Conservation (phyloP, 1,140 invertebrate genomes). For the Drosophila leontia region DNA sequence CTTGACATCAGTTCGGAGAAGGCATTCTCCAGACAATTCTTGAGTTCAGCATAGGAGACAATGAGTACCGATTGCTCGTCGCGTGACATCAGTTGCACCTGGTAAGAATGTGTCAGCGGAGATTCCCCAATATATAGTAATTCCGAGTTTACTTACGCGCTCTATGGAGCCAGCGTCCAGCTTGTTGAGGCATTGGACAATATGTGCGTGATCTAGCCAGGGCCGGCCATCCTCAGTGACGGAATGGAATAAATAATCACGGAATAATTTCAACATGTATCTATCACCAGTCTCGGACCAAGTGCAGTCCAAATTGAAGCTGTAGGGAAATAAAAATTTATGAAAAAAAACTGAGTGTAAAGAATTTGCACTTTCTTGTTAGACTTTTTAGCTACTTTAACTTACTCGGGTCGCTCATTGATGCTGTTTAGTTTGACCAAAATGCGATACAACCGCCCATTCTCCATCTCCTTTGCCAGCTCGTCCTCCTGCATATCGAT, state of each 20-base stretch:
- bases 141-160: conserved; percentile 87
- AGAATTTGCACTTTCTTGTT: no score
- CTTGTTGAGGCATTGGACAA: conserved; percentile 97
- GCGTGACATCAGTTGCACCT: conserved; percentile 96
- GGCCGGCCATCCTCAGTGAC: conserved; percentile 96
- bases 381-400: neutral
- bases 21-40: conserved; percentile 96
- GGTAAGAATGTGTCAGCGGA: no score
- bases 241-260: conserved; percentile 98
- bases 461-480: conserved; percentile 96
- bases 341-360: neutral
- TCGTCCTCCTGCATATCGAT: conserved; percentile 96
- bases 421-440: conserved; percentile 96
- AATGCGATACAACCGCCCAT: conserved; percentile 95
- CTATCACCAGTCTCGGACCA: conserved; percentile 99
- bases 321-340: conserved; percentile 66
- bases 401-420: conserved; percentile 96
- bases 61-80: conserved; percentile 98
- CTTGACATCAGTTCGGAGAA: conserved; percentile 93
- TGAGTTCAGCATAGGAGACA: conserved; percentile 97
- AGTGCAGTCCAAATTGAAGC: conserved; percentile 95
- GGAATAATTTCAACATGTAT: conserved; percentile 98
- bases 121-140: no score
- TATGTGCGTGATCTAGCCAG: conserved; percentile 98
- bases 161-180: conserved; percentile 94